Base-by-base conservation (phyloP, 2,797 vertebrate species). In the Melanotaenia pygmaea region DNA sequence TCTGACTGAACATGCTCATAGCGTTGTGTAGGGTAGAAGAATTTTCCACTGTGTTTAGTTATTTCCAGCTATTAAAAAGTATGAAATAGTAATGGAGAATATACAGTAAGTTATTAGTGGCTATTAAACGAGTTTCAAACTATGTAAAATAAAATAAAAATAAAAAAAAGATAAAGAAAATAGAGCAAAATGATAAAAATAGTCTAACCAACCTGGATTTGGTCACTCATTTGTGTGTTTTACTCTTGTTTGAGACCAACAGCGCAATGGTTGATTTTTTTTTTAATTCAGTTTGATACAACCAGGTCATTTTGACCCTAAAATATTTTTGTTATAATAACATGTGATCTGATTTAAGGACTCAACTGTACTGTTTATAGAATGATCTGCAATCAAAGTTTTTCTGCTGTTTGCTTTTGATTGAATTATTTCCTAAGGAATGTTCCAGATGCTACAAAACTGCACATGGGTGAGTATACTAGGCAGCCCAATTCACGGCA, bases 401-500 rank as follows among this genome's bases (percentile, higher is more conserved):
- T 81, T 51, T 84, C 80, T 84, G 81, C 87, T 90, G 86, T 92
- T 87, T 93, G 84, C 86, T 86, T 91, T 90, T 91, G 83, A 88
- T 85, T 75, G 76, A 88, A 87, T 90, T 89, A 87, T 88, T 91
- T 88, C 86, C 88, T 63, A 90, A 90, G 89, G 89, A 84, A 81
- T 76, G 84, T 86, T 89, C 89, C 90, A 87, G 92, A 89, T 74
- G 83, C 86, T 70, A 75, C 90, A 82, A 90, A 86, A 85, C 87
- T 64, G 62, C 88, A 76, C 77, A 45, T 61, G 63, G 94, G 94
- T 94, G 91, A 95, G 94, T 95, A 93, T 91, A 63, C 57, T 79
- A 87, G 92, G 88, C 77, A 74, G 88, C 76, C 71, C 54, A 64
- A 66, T 73, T 68, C 56, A 73, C 73, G 70, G 57, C 67, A 65